Evolutionary conservation across 2,888 invertebrate species (phyloP), one percentile per base, ranked within the genome.

Genomic region (Sepiola atlantica): DNA sequence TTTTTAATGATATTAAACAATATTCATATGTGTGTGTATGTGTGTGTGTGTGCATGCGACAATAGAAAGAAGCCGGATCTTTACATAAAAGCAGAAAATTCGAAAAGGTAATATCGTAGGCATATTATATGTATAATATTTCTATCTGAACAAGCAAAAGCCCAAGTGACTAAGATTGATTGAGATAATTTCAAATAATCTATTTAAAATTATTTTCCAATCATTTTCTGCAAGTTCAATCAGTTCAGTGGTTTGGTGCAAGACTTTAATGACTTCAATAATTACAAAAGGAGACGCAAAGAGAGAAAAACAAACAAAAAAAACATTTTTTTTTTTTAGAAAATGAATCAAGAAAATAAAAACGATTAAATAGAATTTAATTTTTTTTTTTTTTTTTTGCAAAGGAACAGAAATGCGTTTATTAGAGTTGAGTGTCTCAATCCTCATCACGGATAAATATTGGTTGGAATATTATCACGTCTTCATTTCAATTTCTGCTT

Each of bases 101-200:
- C 12, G 77, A 77, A 77, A 45, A 77, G 77, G 77, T 77, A 77
- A 77, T 77, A 77, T 77, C 77, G n/a, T 77, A 77, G 77, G n/a
- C 77, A 77, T 77, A 77, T n/a, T 77, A 77, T 77, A n/a, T 77
- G n/a, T n/a, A n/a, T n/a, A n/a, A 45, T 8, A 45, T 77, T 77
- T 77, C 77, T 77, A 77, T 77, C 77, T 77, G 77, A 77, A 77
- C 77, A 77, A n/a, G 14, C n/a, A 32, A 77, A 45, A 16, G n/a
- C 77, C 77, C 77, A 77, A 77, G 16, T 77, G 77, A 77, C 77
- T 77, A 77, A 77, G 77, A 77, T 77, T 77, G 77, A 77, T 77
- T 77, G 77, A 77, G 77, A 77, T 77, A 77, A 77, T 77, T 77
- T 77, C 77, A 77, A 77, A 77, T 77, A 77, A 77, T 77, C 77